Base-by-base conservation (phyloP, 2,113 vertebrate species). In the Ploceus nigricollis region DNA sequence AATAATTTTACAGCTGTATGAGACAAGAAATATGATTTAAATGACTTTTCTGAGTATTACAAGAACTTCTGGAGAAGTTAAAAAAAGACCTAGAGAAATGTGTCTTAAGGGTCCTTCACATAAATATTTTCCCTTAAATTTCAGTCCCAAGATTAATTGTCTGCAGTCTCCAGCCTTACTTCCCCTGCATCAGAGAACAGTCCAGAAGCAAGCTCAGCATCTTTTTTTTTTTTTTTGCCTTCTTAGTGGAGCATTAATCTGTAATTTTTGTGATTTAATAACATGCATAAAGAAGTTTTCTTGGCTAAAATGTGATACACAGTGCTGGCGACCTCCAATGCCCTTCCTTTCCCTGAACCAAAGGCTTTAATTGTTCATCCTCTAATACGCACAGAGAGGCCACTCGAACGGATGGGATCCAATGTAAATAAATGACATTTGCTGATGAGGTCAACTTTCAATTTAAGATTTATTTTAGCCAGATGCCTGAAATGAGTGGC, bases 341-440 rank as follows among this genome's bases (percentile, higher is more conserved):
- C 89, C 88, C 93, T 96, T 88, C 87, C 88, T 88, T 90, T 94
- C 85, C 57, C 86, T 60, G 65, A 94, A 96, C 68, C 79, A 86
- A 93, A 94, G 51, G 48, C 71, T 82, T 86, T 94, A 89, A 93
- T 94, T 88, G 87, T 83, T 90, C 21, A 4, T 77, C 58, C 60
- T 71, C 76, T 87, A 56, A 71, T 92, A 61, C 0, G 1, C 40
- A 71, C 68, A 42, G 76, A 90, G 90, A 76, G 85, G 64, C 94
- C 71, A 92, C 88, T 92, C 31, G 3, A 64, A 84, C 65, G 47
- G 64, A 90, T 68, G 82, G 77, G 94, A 90, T 96, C 93, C 94
- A 96, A 92, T 60, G 91, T 78, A 96, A 97, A 96, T 80, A 97
- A 94, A 96, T 95, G 94, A 90, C 93, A 92, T 88, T 92, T 86